These are phyloP conservation scores for Xylota segnis DNA, from an alignment of 2,888 invertebrate genomes.

Conservation along the genomic window DNA sequence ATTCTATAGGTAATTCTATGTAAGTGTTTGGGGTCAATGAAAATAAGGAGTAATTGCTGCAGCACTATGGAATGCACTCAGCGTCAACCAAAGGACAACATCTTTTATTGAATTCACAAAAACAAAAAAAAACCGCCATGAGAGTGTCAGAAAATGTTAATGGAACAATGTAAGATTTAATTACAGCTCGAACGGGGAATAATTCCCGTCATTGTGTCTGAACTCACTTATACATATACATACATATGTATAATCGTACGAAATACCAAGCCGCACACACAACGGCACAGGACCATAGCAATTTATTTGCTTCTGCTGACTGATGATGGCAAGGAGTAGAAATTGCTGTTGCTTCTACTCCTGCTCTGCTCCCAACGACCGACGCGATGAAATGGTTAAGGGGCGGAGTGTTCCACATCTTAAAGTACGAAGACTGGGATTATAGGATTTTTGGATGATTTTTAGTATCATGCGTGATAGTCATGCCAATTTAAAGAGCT, in stretches of 20 bases:
- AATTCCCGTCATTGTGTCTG: slow-evolving; percentile 62
- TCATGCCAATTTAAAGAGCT: slow-evolving; percentile 37
- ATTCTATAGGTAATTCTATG: not conserved
- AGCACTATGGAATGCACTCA: slow-evolving; percentile 61
- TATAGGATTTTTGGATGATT: slow-evolving; percentile 25
- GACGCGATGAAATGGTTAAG: slow-evolving; percentile 53
- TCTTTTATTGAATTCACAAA: slow-evolving; percentile 36
- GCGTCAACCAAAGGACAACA: slow-evolving; percentile 34
- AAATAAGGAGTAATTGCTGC: slow-evolving; percentile 73
- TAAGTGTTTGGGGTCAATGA: slow-evolving; percentile 59
- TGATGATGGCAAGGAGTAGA: slow-evolving; percentile 34
- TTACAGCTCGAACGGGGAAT: slow-evolving; percentile 58
- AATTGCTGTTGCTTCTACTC: not conserved
- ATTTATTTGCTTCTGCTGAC: slow-evolving; percentile 55
- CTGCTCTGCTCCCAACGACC: slow-evolving; percentile 6
- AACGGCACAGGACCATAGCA: slow-evolving; percentile 29
- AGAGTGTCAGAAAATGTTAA: slow-evolving; percentile 55
- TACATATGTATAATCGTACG: slow-evolving; percentile 41
- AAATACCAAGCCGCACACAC: slow-evolving; percentile 36
- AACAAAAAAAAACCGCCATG: not conserved
- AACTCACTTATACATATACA: slow-evolving; percentile 28
- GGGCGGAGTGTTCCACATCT: not conserved
- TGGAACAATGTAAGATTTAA: slow-evolving; percentile 76
- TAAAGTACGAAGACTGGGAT: slow-evolving; percentile 36
- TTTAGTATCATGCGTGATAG: slow-evolving; percentile 28